These are phyloP conservation scores for Orbicella faveolata DNA, from an alignment of 64 coral and sea anemone genomes.

Conservation along the genomic window DNA sequence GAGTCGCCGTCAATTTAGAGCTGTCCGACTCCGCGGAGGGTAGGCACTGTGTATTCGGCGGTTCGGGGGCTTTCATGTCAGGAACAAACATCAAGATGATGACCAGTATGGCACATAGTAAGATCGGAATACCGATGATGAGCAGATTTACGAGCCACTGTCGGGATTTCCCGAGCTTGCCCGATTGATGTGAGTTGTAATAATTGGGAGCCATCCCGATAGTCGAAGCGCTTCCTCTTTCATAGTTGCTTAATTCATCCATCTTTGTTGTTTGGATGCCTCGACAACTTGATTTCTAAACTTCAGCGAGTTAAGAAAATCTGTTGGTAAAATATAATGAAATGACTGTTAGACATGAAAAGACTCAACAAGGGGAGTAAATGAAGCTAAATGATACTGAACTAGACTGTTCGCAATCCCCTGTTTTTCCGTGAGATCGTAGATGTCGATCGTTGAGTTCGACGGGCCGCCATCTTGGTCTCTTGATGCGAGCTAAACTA, in stretches of 20 bases:
- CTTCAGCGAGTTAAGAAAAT: not conserved
- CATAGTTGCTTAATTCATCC: no score
- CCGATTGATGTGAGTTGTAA: not conserved
- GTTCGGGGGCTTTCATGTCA: not conserved
- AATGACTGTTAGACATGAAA: no score
- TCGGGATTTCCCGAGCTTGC: conserved; percentile 9
- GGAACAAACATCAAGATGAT: not conserved
- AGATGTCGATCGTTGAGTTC: no score
- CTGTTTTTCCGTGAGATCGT: no score
- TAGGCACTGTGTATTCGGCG: not conserved
- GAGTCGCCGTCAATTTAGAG: not conserved
- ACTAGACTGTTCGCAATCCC: no score
- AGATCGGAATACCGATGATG: not conserved
- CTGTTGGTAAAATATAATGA: no score
- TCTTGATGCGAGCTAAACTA: no score
- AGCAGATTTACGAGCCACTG: conserved; percentile 1
- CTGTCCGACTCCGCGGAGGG: not conserved
- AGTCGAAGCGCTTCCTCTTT: not conserved
- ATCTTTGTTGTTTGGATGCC: no score
- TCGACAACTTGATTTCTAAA: not conserved
- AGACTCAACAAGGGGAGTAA: no score
- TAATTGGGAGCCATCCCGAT: not conserved
- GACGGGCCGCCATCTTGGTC: no score
- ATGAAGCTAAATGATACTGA: no score
- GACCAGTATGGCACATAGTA: not conserved